Percentiles rank a stretch among this genome's conserved stretches.
Evolutionary conservation across 2,113 vertebrate genomes (phyloP).

Genomic region (human): DNA sequence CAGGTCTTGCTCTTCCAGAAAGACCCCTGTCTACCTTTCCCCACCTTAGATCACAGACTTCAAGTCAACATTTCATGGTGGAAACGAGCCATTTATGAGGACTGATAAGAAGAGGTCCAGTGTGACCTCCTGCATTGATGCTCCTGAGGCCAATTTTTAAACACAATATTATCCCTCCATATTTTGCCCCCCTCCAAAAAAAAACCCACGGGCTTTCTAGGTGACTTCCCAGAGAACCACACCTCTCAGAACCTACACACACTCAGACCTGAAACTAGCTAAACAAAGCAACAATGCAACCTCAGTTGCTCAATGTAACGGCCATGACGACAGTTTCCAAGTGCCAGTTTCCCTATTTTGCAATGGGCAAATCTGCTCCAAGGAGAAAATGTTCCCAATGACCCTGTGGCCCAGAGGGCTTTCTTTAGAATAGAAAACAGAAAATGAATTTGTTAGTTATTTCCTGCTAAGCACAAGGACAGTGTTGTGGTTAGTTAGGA

Average conservation of each 20-base stretch:
- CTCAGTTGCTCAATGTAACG: conserved; percentile 71
- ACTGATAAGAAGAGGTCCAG: neutral
- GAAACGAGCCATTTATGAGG: conserved; percentile 10
- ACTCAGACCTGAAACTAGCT: conserved; percentile 33
- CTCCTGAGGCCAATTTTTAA: neutral
- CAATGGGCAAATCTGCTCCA: conserved; percentile 70
- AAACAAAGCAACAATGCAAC: conserved; percentile 74
- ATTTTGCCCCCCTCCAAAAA: neutral
- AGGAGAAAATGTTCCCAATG: conserved; percentile 71
- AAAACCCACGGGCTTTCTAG: neutral
- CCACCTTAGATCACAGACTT: neutral
- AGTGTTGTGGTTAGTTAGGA: conserved; percentile 79
- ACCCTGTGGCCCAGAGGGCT: conserved; percentile 73
- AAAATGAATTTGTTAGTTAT: conserved; percentile 74
- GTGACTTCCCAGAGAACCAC: conserved; percentile 10
- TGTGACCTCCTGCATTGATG: neutral
- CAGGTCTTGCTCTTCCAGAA: neutral
- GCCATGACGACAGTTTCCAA: conserved; percentile 68
- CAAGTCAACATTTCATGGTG: neutral
- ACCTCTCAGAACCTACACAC: conserved; percentile 34
- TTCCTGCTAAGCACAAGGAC: conserved; percentile 79
- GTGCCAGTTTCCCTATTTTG: conserved; percentile 77
- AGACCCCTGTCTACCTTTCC: neutral
- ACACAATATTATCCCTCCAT: neutral
- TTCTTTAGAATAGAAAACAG: conserved; percentile 74